Evolutionary conservation across 2,113 vertebrate species (phyloP).

Genomic region (Leucopsar rothschildi): DNA sequence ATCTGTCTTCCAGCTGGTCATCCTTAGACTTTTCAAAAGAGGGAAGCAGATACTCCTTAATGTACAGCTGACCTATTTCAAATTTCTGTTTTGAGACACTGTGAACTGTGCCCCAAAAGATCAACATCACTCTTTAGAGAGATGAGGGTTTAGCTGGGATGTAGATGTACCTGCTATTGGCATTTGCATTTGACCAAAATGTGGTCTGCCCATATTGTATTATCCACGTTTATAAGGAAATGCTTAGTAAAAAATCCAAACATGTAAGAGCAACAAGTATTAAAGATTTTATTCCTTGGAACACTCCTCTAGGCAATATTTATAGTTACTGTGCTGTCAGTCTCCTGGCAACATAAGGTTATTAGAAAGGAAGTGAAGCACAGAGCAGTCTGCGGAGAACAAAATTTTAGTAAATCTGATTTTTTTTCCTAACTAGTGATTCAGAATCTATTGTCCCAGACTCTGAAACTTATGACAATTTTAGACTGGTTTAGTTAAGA

Average conservation of each 20-base stretch:
- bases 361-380: background rate
- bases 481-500: background rate
- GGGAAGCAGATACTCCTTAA: background rate
- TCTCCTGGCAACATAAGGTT: background rate
- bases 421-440: background rate
- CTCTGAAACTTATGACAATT: background rate
- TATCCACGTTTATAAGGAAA: background rate
- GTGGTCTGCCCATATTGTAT: background rate
- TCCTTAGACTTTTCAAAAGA: background rate
- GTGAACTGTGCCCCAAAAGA: background rate
- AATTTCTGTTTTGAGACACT: background rate
- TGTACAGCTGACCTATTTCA: background rate
- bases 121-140: background rate
- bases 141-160: background rate
- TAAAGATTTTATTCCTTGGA: background rate
- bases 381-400: background rate
- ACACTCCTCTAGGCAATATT: background rate
- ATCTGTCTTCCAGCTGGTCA: background rate
- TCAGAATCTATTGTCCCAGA: background rate
- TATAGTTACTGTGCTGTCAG: background rate
- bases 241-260: background rate
- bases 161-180: background rate
- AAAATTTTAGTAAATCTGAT: background rate
- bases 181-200: background rate
- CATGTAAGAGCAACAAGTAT: background rate